Base-by-base conservation (phyloP, 2,113 vertebrate genomes). In the Phalacrocorax pelagicus region DNA sequence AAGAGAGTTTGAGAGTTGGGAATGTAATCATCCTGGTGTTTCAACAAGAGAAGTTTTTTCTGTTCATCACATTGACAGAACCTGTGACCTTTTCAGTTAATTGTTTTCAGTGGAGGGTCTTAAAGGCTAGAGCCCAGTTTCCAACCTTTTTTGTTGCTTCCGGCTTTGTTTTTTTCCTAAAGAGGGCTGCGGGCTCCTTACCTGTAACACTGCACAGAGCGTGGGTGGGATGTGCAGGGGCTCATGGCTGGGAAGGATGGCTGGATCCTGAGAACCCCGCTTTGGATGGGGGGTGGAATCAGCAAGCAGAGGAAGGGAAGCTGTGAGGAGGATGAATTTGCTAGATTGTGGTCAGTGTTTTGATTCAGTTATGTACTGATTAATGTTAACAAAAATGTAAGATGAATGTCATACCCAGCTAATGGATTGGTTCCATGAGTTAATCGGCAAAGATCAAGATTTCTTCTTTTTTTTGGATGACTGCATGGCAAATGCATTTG, bases 401-500 rank as follows among this genome's bases (percentile, higher is more conserved):
- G 42, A 70, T 66, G 51, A 58, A 74, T 70, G 72, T 83, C 32
- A 26, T 73, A 63, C 16, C 52, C 54, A 55, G 62, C 30, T 81
- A 77, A 94, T 66, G 77, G 89, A 78, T 61, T 70, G n/a, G 29
- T 62, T 84, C 77, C n/a, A 10, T 79, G 42, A 70, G 44, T 81
- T 91, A 78, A 78, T 46, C 0, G 0, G 46, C n/a, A 67, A 86
- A 90, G 9, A 88, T 16, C 27, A 81, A 6, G 52, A 19, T 36
- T 81, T 82, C 26, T 86, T 34, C 6, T 44, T 36, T 8, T 8
- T 38, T 32, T 26, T 77, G 7, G 5, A 52, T 65, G 54, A 65
- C 40, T 88, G 79, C 34, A 29, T 83, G 67, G 49, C n/a, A 94
- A 81, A 83, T 90, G n/a, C 38, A 40, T 92, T 95, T 83, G 51